These are phyloP conservation scores for Musca domestica DNA, from an alignment of 1,140 invertebrate species.

Conservation along the genomic window DNA sequence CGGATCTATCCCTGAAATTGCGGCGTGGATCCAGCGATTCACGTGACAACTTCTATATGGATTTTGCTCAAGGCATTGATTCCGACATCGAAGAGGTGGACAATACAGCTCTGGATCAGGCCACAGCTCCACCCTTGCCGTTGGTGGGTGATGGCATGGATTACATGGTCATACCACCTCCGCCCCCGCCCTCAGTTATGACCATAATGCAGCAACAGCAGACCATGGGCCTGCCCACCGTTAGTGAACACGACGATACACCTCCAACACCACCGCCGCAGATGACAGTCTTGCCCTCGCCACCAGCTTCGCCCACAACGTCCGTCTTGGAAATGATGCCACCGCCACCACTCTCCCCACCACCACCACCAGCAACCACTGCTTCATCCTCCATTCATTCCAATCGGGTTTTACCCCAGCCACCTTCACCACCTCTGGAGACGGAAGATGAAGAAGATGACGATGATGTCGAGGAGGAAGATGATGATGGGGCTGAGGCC, in stretches of 20 bases:
- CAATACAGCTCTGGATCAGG: slow-evolving; percentile 54
- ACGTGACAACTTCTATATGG: slow-evolving; percentile 83
- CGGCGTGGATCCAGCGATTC: slow-evolving; percentile 80
- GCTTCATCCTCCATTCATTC: slow-evolving; percentile 9
- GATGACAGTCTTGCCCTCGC: slow-evolving; percentile 28
- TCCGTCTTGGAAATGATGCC: slow-evolving; percentile 45
- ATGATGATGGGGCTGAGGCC: slow-evolving; percentile 31
- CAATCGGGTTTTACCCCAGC: neutral
- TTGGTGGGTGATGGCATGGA: slow-evolving; percentile 32
- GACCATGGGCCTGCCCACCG: slow-evolving; percentile 37
- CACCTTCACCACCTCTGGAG: slow-evolving; percentile 25
- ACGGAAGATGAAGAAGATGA: slow-evolving; percentile 42
- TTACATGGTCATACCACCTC: slow-evolving; percentile 39
- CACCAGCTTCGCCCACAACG: slow-evolving; percentile 35
- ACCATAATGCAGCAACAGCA: slow-evolving; percentile 26
- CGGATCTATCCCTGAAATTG: slow-evolving; percentile 77
- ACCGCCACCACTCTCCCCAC: slow-evolving; percentile 43
- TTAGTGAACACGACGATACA: slow-evolving; percentile 48
- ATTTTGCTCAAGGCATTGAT: slow-evolving; percentile 82
- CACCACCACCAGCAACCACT: slow-evolving; percentile 23
- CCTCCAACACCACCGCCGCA: slow-evolving; percentile 49
- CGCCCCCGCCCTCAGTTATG: slow-evolving; percentile 34
- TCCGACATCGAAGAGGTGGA: slow-evolving; percentile 84
- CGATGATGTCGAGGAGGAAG: slow-evolving; percentile 39
- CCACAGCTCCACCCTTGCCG: slow-evolving; percentile 28